Evolutionary conservation across 1,140 invertebrate genomes (phyloP), one percentile per base, ranked within the genome.

Genomic region (Heliconius congener): DNA sequence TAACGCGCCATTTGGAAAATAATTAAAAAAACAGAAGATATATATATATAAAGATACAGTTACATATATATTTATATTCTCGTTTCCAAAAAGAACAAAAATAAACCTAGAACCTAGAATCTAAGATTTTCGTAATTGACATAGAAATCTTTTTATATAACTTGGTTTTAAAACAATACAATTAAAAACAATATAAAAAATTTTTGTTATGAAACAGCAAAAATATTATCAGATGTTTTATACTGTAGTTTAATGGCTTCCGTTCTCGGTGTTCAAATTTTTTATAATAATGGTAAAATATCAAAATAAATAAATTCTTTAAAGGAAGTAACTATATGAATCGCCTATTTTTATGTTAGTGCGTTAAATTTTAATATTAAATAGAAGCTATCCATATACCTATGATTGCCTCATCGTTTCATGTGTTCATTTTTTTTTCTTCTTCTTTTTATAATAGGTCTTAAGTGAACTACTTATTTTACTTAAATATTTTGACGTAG

Each of bases 191-290:
- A 30, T 30, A 66, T 66, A 66, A 66, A n/a, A 13, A 27, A 13
- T 6, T 23, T 66, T 66, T 30, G 27, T 66, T 66, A 66, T 16
- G 60, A 66, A 66, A 66, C 27, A 11, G 13, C 13, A 66, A 30
- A 57, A 66, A 66, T 66, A 66, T 27, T 60, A 60, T 27, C n/a
- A 27, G 57, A 46, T 23, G 11, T 57, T 57, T 66, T 66, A 66
- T 30, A 66, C 13, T 30, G 60, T 27, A 27, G 27, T 66, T 66
- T 66, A 66, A 66, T 66, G 60, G 60, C 23, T 30, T 66, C 60
- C 60, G 27, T 30, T 66, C 60, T 27, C 60, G 60, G 60, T 23
- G 16, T 66, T 66, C 23, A 30, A 30, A 66, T 66, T 9, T 66
- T 66, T 66, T 66, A 66, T 66, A 30, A 30, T 27, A 13, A 9